These are phyloP conservation scores for Ormyrus nitidulus DNA, from an alignment of 2,888 invertebrate species.

Conservation along the genomic window DNA sequence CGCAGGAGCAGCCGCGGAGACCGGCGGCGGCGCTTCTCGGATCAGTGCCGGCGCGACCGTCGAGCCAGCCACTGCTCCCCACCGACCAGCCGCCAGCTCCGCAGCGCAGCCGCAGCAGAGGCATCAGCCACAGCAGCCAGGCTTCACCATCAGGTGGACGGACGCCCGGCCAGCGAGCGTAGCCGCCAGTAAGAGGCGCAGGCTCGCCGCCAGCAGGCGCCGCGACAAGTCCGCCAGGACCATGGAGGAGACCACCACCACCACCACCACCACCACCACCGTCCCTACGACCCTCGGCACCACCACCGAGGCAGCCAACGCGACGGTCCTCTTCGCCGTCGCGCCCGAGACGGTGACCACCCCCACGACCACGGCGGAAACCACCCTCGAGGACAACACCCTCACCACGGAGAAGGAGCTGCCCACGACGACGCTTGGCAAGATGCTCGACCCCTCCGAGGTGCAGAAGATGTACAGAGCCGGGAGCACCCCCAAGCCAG, in stretches of 20 bases:
- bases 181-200: constrained; percentile 55
- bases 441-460: constrained; percentile 69
- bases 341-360: background rate
- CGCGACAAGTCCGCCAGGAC: constrained; percentile 43
- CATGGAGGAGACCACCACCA: constrained; percentile 40
- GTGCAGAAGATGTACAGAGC: constrained; percentile 71
- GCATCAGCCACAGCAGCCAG: constrained; percentile 55
- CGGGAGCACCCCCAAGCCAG: constrained; percentile 48
- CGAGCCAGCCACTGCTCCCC: constrained; percentile 66
- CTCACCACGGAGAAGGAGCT: background rate
- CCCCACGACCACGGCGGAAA: background rate
- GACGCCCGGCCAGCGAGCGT: constrained; percentile 54
- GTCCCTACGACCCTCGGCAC: constrained; percentile 28
- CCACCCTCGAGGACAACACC: constrained; percentile 2
- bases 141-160: constrained; percentile 65
- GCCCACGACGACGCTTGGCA: constrained; percentile 31
- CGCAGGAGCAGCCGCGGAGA: constrained; percentile 57
- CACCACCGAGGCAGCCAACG: background rate
- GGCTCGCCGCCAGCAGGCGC: constrained; percentile 51
- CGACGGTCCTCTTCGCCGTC: constrained; percentile 1
- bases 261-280: constrained; percentile 36
- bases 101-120: constrained; percentile 25
- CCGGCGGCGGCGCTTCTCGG: constrained; percentile 65
- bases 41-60: constrained; percentile 74
- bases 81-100: constrained; percentile 45